Conservation (phyloP, 2,797 vertebrate genomes). For the Atherinosoma microstoma region DNA sequence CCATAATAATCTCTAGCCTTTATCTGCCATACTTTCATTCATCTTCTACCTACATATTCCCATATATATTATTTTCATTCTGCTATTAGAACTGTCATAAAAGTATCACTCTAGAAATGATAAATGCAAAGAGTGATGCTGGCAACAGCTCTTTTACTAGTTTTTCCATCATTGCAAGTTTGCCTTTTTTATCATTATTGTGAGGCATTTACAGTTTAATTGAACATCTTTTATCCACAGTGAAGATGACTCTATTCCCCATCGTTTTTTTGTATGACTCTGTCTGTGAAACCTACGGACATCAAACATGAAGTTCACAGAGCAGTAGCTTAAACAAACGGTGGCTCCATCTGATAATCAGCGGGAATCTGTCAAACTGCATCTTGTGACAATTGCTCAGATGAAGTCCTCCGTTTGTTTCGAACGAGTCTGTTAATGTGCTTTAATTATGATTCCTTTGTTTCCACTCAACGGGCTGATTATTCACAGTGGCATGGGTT, state of each 20-base stretch:
- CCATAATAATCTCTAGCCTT: not conserved
- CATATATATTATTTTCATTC: too few species aligned
- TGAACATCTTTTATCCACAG: not conserved
- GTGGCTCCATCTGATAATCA: slow-evolving; percentile 39
- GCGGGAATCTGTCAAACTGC: slow-evolving; percentile 49
- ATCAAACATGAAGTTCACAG: slow-evolving; percentile 22
- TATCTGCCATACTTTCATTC: not conserved
- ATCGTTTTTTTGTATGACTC: not conserved
- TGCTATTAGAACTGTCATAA: too few species aligned
- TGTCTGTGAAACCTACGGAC: not conserved
- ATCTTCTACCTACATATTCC: too few species aligned
- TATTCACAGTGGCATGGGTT: slow-evolving; percentile 68
- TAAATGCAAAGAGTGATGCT: too few species aligned
- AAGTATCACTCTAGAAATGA: too few species aligned
- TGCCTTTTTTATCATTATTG: too few species aligned
- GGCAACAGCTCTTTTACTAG: not conserved
- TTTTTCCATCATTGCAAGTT: too few species aligned
- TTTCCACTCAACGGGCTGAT: slow-evolving; percentile 66
- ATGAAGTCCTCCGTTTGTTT: slow-evolving; percentile 71
- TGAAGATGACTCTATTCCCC: not conserved
- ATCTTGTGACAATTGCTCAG: slow-evolving; percentile 58
- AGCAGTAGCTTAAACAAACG: slow-evolving; percentile 22
- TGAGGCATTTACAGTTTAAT: not conserved
- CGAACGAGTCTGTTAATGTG: slow-evolving; percentile 64
- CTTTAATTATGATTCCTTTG: slow-evolving; percentile 76